Base-by-base conservation (phyloP, 2,888 invertebrate genomes). In the Cataglyphis albicans region DNA sequence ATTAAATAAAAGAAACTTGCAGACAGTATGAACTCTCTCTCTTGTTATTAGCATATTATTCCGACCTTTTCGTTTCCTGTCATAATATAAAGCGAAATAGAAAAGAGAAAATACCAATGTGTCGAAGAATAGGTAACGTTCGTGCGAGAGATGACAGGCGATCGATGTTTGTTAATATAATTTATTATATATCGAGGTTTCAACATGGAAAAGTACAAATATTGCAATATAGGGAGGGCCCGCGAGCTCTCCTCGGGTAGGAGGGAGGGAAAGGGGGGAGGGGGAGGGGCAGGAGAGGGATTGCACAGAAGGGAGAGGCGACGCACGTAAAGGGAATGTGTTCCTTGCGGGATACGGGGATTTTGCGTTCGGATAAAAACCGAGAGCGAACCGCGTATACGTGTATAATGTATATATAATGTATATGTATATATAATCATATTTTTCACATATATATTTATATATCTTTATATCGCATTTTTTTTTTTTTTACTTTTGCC, bases 201-300 rank as follows among this genome's bases (percentile, higher is more conserved):
- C 94, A 94, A 94, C 94, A 94, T 94, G 94, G 94, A 94, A 94
- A 94, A 94, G 94, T 94, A 94, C 94, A 94, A 94, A 94, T 94
- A 94, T 94, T 94, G 94, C 94, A 94, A 93, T 94, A 93, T 94
- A 93, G 94, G 94, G 94, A 94, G 94, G 94, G 94, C 94, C 93
- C 93, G 93, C 92, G 94, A 94, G 94, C 93, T 94, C 93, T 94
- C 93, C 93, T 93, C 93, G 93, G 93, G 93, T 92, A 92, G 94
- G 94, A 93, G 94, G 94, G 93, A 93, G 93, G 93, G 93, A 92
- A 93, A 93, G 91, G 91, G 90, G 87, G 88, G 93, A 92, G 92
- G 94, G 91, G 91, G 92, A 91, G 92, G 84, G 83, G 84, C 75
- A 78, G 90, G 88, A 89, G 81, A 76, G 82, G 76, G 65, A 21